phyloP scores from a whole-genome alignment of 1,140 invertebrate species.

The Drosophila truncata region DNA sequence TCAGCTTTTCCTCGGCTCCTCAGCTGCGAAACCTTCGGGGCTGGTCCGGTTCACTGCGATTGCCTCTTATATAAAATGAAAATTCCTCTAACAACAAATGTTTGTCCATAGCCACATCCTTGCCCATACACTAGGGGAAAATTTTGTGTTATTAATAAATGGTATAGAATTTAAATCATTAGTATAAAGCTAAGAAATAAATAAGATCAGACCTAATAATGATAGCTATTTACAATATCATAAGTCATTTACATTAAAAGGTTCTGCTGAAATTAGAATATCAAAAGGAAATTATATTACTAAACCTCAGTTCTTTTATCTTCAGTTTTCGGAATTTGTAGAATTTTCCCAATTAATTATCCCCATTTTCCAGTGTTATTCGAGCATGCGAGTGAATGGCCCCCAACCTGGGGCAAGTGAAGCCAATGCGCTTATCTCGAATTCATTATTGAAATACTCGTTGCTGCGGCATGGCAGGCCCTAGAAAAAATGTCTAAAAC shows the following conservation, averaged over 20 bases:
- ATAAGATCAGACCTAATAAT: neutral
- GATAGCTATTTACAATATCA: neutral
- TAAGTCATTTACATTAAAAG: neutral
- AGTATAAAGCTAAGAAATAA: neutral
- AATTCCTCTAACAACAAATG: slow-evolving; percentile 62
- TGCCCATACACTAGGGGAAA: slow-evolving; percentile 9
- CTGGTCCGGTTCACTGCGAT: slow-evolving; percentile 61
- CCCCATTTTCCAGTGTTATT: neutral
- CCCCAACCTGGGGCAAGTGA: slow-evolving; percentile 54
- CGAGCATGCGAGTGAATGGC: slow-evolving; percentile 62
- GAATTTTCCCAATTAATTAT: rapidly evolving
- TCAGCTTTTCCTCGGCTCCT: slow-evolving; percentile 16
- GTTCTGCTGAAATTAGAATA: neutral
- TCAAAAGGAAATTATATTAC: neutral
- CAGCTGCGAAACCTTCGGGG: slow-evolving; percentile 63
- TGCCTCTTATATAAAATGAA: slow-evolving; percentile 68
- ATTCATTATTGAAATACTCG: slow-evolving; percentile 83
- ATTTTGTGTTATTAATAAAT: neutral
- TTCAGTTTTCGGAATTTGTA: neutral
- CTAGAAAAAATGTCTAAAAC: slow-evolving; percentile 28
- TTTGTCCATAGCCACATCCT: slow-evolving; percentile 49
- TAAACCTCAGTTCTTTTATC: no score
- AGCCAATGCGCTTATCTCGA: slow-evolving; percentile 74
- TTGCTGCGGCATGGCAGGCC: slow-evolving; percentile 22
- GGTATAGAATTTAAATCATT: no score